These are phyloP conservation scores for Macrosiphum euphorbiae DNA, from an alignment of 2,888 invertebrate species.

Conservation along the genomic window DNA sequence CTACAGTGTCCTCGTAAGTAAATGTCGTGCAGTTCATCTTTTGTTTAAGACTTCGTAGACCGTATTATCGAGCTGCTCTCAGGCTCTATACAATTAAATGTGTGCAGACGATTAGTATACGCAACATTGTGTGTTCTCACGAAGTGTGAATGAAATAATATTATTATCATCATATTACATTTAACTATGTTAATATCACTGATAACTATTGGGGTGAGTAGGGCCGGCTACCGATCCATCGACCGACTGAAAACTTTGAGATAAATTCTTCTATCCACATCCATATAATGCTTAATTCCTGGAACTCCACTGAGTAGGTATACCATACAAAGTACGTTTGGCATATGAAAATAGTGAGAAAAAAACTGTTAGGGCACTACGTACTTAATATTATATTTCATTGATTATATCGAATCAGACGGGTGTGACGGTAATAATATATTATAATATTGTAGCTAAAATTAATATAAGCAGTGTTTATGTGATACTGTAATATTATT, in stretches of 20 bases:
- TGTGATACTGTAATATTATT: not conserved
- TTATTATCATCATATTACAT: too few relatives aligned
- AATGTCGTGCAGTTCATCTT: too few relatives aligned
- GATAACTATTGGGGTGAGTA: not conserved
- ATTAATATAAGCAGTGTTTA: not conserved
- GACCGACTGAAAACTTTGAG: not conserved
- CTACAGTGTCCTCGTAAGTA: too few relatives aligned
- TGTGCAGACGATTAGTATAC: too few relatives aligned
- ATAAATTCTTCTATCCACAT: not conserved
- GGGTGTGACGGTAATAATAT: not conserved
- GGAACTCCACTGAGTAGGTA: not conserved
- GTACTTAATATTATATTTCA: not conserved
- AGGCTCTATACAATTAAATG: too few relatives aligned
- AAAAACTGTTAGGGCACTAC: not conserved
- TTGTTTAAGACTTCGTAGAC: too few relatives aligned
- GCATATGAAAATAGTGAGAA: not conserved
- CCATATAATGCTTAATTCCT: not conserved
- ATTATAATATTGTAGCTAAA: not conserved
- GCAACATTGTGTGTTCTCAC: too few relatives aligned
- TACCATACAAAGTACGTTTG: not conserved
- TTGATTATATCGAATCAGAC: not conserved
- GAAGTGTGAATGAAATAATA: too few relatives aligned
- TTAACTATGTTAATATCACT: too few relatives aligned
- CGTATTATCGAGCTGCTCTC: too few relatives aligned
- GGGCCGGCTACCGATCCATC: not conserved